Evolutionary conservation across 2,888 invertebrate genomes (phyloP).

Genomic region (Lutraria lutraria): DNA sequence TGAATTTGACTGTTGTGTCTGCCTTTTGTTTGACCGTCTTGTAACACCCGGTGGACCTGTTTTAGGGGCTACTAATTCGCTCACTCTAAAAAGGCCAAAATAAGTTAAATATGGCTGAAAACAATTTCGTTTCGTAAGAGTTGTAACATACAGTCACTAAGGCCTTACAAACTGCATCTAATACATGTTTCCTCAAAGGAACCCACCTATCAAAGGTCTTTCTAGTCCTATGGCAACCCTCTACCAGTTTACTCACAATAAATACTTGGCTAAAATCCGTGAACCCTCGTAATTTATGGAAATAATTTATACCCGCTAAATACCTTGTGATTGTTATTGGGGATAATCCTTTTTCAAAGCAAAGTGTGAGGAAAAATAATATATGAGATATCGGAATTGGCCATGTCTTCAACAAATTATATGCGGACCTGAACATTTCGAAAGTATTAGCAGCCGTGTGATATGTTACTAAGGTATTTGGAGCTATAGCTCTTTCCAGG

Average conservation of each 20-base stretch:
- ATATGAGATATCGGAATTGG: neutral
- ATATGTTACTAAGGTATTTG: neutral
- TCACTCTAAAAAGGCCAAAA: neutral
- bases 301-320: neutral
- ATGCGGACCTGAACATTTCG: neutral
- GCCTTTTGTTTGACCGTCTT: too few species aligned
- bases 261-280: neutral
- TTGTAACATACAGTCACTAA: too few species aligned
- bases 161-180: neutral
- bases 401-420: neutral
- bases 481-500: neutral
- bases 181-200: neutral
- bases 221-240: too few species aligned
- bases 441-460: neutral
- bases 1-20: too few species aligned
- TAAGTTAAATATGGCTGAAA: neutral
- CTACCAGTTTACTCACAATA: neutral
- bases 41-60: too few species aligned
- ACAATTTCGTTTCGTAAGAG: too few species aligned
- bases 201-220: neutral
- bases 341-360: conserved; percentile 3
- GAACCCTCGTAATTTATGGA: neutral
- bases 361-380: neutral
- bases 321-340: neutral
- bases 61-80: neutral